These are phyloP conservation scores for Tetragonisca angustula DNA, from an alignment of 2,888 invertebrate species.

Conservation along the genomic window DNA sequence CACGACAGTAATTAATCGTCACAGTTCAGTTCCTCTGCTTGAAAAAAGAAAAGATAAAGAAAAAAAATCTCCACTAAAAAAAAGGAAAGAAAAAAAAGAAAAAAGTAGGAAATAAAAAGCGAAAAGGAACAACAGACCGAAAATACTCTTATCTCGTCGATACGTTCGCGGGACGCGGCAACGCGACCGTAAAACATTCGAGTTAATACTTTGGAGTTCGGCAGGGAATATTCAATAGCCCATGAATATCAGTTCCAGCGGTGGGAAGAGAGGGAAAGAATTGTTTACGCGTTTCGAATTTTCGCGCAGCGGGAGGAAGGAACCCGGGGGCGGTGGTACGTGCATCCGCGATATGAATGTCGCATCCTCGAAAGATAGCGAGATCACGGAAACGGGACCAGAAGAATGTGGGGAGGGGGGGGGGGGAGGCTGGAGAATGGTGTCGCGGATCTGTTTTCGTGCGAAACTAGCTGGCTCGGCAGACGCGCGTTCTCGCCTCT, in stretches of 20 bases:
- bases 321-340: slow-evolving; percentile 6
- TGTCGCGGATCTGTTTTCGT: slow-evolving; percentile 69
- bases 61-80: too few relatives aligned
- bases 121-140: too few relatives aligned
- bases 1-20: too few relatives aligned
- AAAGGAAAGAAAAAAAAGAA: too few relatives aligned
- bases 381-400: slow-evolving; percentile 48
- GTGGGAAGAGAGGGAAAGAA: background rate
- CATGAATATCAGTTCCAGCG: background rate
- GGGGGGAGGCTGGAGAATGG: slow-evolving; percentile 53
- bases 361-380: slow-evolving; percentile 47
- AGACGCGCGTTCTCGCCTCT: slow-evolving; percentile 60
- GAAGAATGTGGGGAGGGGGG: too few relatives aligned
- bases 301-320: background rate
- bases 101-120: too few relatives aligned
- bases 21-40: too few relatives aligned
- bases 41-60: too few relatives aligned
- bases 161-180: background rate
- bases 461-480: slow-evolving; percentile 70
- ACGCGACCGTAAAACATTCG: background rate
- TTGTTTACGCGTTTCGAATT: slow-evolving; percentile 49
- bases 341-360: slow-evolving; percentile 42
- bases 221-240: background rate
- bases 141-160: background rate
- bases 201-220: background rate